Conservation (phyloP, 2,888 invertebrate species). For the Tortrix viridana region DNA sequence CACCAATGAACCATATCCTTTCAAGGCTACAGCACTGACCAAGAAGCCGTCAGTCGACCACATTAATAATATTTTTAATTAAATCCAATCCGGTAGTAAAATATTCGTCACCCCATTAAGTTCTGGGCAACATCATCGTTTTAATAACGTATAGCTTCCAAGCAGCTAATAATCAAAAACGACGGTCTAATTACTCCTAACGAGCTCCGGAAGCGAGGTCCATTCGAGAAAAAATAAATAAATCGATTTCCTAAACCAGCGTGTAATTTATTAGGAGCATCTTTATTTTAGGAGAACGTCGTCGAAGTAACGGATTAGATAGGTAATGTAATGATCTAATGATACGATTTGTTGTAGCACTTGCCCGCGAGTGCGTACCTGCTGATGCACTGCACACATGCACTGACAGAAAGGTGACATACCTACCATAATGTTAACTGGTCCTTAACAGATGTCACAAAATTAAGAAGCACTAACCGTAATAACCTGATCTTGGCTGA, state of each 20-base stretch:
- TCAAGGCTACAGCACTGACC: neutral
- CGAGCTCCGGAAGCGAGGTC: slow-evolving; percentile 18
- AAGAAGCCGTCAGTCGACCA: slow-evolving; percentile 2
- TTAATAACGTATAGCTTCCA: slow-evolving; percentile 13
- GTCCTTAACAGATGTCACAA: too few species aligned
- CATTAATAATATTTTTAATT: slow-evolving; percentile 2
- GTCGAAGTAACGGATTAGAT: neutral
- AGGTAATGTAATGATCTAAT: neutral
- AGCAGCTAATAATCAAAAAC: slow-evolving; percentile 28
- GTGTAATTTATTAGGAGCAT: slow-evolving; percentile 8
- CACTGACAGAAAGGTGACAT: too few species aligned
- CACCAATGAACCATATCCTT: too few species aligned
- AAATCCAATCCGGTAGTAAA: slow-evolving; percentile 24
- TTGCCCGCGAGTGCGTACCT: too few species aligned
- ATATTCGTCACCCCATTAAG: slow-evolving; percentile 23
- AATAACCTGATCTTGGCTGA: too few species aligned
- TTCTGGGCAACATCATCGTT: slow-evolving; percentile 23
- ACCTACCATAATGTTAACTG: too few species aligned
- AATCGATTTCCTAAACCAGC: slow-evolving; percentile 8
- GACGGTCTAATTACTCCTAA: slow-evolving; percentile 22
- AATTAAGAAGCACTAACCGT: too few species aligned
- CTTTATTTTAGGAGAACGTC: slow-evolving; percentile 1
- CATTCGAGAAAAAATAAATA: slow-evolving; percentile 5
- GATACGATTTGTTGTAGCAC: too few species aligned
- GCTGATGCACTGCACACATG: too few species aligned